Conservation (phyloP, 1,140 invertebrate species). For the Caenorhabditis brenneri region DNA sequence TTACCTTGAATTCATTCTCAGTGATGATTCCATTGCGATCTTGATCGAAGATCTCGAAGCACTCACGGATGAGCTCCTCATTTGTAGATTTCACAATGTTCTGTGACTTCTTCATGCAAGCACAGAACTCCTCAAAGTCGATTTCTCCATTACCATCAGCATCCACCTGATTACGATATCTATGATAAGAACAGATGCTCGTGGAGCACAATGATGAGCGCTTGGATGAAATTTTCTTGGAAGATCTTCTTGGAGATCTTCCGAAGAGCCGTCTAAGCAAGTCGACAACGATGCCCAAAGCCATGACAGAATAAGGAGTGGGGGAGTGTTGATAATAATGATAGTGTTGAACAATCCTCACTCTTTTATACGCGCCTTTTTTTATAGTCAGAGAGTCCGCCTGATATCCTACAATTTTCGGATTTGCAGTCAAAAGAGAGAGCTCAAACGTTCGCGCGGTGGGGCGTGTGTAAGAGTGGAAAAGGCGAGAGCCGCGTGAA, state of each 20-base stretch:
- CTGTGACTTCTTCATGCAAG: conserved; percentile 70
- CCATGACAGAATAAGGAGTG: not conserved
- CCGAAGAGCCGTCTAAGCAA: not conserved
- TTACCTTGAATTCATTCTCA: conserved; percentile 69
- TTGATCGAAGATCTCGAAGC: conserved; percentile 70
- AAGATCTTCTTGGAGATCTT: not conserved
- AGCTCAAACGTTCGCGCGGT: not conserved
- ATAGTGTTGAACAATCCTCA: not conserved
- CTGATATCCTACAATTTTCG: not conserved
- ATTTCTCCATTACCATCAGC: conserved; percentile 71
- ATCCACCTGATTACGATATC: conserved; percentile 62
- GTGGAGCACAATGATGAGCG: not conserved
- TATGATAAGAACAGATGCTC: not conserved
- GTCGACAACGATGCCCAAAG: not conserved
- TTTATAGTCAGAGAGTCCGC: not conserved
- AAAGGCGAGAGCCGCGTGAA: not conserved
- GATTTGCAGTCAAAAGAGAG: not conserved
- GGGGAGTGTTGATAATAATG: not conserved
- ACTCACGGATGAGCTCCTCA: conserved; percentile 68
- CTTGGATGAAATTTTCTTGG: not conserved
- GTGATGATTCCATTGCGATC: conserved; percentile 69
- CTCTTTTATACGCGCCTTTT: not conserved
- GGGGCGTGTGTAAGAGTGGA: not conserved
- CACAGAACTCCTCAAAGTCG: conserved; percentile 70
- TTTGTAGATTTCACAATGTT: conserved; percentile 62